Conservation (phyloP, 2,113 vertebrate genomes). For the Cariama cristata region DNA sequence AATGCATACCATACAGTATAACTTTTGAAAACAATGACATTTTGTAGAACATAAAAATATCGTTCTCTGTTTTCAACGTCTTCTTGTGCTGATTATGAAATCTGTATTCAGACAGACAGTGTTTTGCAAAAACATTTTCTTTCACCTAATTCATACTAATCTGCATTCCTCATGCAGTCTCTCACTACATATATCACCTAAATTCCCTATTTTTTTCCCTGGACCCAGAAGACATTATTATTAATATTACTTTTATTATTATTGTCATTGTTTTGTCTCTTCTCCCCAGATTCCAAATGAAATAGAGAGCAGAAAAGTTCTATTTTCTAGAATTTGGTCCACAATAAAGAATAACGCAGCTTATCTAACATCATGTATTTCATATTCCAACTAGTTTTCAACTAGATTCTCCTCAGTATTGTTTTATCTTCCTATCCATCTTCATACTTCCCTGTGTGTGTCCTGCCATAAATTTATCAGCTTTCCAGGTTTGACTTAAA, state of each 20-base stretch:
- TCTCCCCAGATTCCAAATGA: background rate
- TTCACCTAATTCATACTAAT: constrained; percentile 54
- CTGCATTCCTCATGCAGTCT: constrained; percentile 31
- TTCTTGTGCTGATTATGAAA: constrained; percentile 14
- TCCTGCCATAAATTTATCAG: background rate
- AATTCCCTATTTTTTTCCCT: constrained; percentile 8
- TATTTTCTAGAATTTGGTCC: background rate
- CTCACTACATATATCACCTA: constrained; percentile 9
- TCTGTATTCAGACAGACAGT: constrained; percentile 42
- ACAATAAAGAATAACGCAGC: background rate
- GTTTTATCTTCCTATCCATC: background rate
- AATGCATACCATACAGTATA: background rate
- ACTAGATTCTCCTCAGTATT: background rate
- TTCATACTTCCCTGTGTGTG: background rate
- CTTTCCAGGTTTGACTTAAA: background rate
- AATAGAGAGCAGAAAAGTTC: background rate
- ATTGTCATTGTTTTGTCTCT: background rate
- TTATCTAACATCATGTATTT: background rate
- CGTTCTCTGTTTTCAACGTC: background rate
- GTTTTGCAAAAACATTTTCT: constrained; percentile 31
- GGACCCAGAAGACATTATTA: background rate
- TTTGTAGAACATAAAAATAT: background rate
- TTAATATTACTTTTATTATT: constrained; percentile 30
- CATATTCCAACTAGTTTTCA: background rate
- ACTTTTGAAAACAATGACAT: background rate